phyloP scores from a whole-genome alignment of 2,797 vertebrate species.

The Microctenopoma steveboyesi region DNA sequence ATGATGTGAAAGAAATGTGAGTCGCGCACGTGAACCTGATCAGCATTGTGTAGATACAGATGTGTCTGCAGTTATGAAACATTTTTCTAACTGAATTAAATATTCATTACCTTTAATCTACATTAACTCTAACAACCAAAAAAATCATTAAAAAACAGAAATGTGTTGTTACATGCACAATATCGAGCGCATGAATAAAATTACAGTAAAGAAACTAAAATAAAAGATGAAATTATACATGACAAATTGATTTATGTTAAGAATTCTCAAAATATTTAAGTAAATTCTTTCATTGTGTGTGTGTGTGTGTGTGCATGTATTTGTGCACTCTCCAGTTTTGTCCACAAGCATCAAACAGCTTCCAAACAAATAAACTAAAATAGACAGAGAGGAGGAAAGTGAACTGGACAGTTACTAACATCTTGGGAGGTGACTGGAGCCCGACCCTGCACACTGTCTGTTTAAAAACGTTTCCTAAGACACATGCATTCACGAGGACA shows the following conservation, averaged over 20 bases:
- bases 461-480: constrained; percentile 51
- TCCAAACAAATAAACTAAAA: constrained; percentile 38
- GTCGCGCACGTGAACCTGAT: constrained; percentile 44
- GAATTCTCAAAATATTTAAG: constrained; percentile 61
- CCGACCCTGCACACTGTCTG: constrained; percentile 18
- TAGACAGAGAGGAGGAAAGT: constrained; percentile 44
- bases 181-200: constrained; percentile 61
- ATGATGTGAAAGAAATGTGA: constrained; percentile 13
- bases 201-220: constrained; percentile 49
- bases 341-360: constrained; percentile 60
- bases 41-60: constrained; percentile 26
- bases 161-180: constrained; percentile 38
- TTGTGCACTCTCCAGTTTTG: constrained; percentile 80
- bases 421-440: constrained; percentile 44
- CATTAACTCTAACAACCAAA: constrained; percentile 64
- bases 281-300: constrained; percentile 14
- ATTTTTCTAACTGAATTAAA: constrained; percentile 63
- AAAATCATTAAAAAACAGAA: constrained; percentile 47
- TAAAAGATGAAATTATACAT: constrained; percentile 33
- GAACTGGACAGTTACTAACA: constrained; percentile 33
- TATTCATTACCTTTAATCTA: constrained; percentile 71
- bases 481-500: constrained; percentile 65
- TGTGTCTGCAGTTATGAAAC: constrained; percentile 14
- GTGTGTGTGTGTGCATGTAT: constrained; percentile 36
- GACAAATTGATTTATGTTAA: constrained; percentile 28